Percentiles rank a stretch among this genome's conserved stretches.
These are phyloP conservation scores for Tyrannus savana DNA, from an alignment of 2,113 vertebrate species.

Conservation along the genomic window DNA sequence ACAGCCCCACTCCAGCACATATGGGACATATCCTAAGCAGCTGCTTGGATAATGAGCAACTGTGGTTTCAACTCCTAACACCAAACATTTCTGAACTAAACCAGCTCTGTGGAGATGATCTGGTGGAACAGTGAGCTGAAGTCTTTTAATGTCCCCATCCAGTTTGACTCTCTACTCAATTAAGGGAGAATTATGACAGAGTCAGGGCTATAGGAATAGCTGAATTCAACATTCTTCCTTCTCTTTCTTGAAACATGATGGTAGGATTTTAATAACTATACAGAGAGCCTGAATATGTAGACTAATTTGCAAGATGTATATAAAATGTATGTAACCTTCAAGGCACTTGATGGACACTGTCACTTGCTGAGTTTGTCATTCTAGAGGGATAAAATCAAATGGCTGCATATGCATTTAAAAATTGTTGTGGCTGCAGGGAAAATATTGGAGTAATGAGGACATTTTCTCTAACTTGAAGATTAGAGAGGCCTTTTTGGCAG, in stretches of 20 bases:
- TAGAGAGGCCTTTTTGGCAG: not conserved
- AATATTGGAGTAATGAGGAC: constrained; percentile 10
- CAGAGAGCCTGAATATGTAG: not conserved
- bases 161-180: not conserved
- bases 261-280: not conserved
- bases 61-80: not conserved
- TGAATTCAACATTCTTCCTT: not conserved
- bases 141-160: not conserved
- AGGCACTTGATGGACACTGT: not conserved
- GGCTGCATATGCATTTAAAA: not conserved
- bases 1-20: rapidly evolving
- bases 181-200: not conserved
- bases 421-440: not conserved
- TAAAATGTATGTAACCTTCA: not conserved
- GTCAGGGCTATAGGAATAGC: not conserved
- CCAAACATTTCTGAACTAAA: not conserved
- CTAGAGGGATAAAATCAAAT: not conserved
- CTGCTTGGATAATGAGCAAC: not conserved
- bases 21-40: not conserved
- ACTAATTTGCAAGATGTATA: not conserved
- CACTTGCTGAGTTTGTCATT: not conserved
- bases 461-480: not conserved
- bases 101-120: not conserved
- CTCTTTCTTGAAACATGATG: not conserved
- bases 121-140: not conserved